phyloP scores from a whole-genome alignment of 2,888 invertebrate genomes.

The Ornithoptera alexandrae region DNA sequence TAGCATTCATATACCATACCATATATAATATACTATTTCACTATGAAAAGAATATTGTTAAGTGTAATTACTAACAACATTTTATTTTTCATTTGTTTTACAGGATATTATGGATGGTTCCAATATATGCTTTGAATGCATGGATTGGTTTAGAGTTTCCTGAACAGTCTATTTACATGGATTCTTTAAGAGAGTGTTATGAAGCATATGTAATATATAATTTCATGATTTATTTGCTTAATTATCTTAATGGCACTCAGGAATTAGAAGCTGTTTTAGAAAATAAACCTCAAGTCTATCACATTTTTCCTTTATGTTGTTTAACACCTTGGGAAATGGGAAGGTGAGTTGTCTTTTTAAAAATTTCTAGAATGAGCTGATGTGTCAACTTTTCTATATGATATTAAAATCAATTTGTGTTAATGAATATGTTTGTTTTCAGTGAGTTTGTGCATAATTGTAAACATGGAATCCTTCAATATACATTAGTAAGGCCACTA shows the following conservation, averaged over 20 bases:
- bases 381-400: not conserved
- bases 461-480: constrained; percentile 97
- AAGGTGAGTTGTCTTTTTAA: constrained; percentile 67
- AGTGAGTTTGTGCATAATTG: constrained; percentile 96
- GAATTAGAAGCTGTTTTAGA: constrained; percentile 91
- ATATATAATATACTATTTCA: no score
- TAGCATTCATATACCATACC: no score
- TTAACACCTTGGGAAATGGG: constrained; percentile 97
- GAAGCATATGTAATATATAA: constrained; percentile 99
- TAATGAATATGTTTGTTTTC: constrained; percentile 47
- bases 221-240: constrained; percentile 96
- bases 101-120: constrained; percentile 98
- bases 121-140: constrained; percentile 96
- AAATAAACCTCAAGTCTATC: constrained; percentile 90
- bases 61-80: not conserved
- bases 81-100: constrained; percentile 44
- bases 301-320: constrained; percentile 95
- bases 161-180: constrained; percentile 93
- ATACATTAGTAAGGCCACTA: constrained; percentile 93
- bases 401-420: not conserved
- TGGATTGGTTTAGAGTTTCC: constrained; percentile 95
- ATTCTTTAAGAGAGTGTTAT: constrained; percentile 96
- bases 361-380: not conserved
- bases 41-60: no score
- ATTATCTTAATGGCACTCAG: constrained; percentile 92